Evolutionary conservation across 2,888 invertebrate species (phyloP), one percentile per base, ranked within the genome.

Genomic region (Branchipolynoe longqiensis): DNA sequence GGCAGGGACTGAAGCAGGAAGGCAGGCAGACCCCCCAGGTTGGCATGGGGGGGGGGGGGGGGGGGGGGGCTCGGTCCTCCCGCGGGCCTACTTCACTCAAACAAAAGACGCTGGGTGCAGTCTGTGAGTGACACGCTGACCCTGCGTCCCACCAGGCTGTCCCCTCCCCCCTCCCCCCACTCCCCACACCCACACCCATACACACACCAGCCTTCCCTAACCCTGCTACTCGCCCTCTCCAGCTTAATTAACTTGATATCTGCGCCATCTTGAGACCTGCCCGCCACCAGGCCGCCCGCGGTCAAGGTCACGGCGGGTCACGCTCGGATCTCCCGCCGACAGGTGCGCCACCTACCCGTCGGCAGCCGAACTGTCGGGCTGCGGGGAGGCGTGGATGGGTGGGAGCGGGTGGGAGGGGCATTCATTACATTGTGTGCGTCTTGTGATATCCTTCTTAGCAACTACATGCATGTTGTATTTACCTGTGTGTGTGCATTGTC

Each of bases 171-270:
- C 62, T 31, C 62, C 28, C 22, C 64, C 14, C 25, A 28, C 69
- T 69, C 1, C 69, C 69, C 69, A 18, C 36, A 1, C 69, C 33
- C 33, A 12, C 69, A 48, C 48, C 18, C 48, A 12, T 48, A 8
- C 48, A 8, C 48, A 48, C 38, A 31, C 36, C 38, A 36, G 33
- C 36, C 8, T 18, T 18, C 48, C 48, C 48, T 48, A 48, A 18
- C 48, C 48, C 48, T 48, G 8, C 48, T 8, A 69, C 69, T 69
- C 6, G 12, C 36, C 69, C 38, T 36, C 69, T 69, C 25, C 3
- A 38, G 36, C 69, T 36, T 69, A 69, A 69, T 69, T 69, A 69
- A 69, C 69, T 69, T 38, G 69, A 69, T 69, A 69, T 69, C 69
- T 18, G 36, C 33, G 69, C 36, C 69, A 69, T 69, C 69, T 69